Evolutionary conservation across 2,888 invertebrate species (phyloP).

Genomic region (Drosophila koepferae): DNA sequence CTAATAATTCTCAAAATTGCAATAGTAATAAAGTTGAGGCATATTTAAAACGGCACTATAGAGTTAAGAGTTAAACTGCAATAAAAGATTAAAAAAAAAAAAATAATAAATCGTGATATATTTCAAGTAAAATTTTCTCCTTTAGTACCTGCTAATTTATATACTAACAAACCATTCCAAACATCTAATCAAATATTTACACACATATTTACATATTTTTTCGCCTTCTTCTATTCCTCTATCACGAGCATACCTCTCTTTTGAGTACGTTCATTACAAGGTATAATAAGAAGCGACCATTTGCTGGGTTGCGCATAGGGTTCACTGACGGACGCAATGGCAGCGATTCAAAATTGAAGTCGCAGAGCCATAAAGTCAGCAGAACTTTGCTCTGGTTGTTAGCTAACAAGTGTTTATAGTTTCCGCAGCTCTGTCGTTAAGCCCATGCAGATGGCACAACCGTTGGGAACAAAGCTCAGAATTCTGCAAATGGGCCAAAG

Average conservation of each 20-base stretch:
- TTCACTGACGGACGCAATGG: slow-evolving; percentile 5
- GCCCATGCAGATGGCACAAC: slow-evolving; percentile 1
- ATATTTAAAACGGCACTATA: no score
- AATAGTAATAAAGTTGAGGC: no score
- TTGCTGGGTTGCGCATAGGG: slow-evolving; percentile 36
- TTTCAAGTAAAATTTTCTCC: no score
- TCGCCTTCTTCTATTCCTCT: no score
- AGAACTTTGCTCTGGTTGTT: slow-evolving; percentile 13
- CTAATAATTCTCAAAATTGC: no score
- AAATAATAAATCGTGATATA: no score
- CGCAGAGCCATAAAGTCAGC: not conserved
- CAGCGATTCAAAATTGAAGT: not conserved
- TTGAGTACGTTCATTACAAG: not conserved
- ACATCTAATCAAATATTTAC: no score
- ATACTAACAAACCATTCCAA: no score
- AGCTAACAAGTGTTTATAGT: slow-evolving; percentile 36
- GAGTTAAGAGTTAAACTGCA: no score
- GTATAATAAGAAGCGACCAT: slow-evolving; percentile 14
- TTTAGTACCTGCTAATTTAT: no score
- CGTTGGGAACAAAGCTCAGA: slow-evolving; percentile 1
- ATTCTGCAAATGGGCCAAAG: slow-evolving; percentile 1
- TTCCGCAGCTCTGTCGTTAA: slow-evolving; percentile 19
- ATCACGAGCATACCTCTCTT: not conserved
- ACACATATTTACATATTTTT: no score
- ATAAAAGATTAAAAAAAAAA: no score